These are phyloP conservation scores for Halichoeres trimaculatus DNA, from an alignment of 2,113 vertebrate species.

Conservation along the genomic window DNA sequence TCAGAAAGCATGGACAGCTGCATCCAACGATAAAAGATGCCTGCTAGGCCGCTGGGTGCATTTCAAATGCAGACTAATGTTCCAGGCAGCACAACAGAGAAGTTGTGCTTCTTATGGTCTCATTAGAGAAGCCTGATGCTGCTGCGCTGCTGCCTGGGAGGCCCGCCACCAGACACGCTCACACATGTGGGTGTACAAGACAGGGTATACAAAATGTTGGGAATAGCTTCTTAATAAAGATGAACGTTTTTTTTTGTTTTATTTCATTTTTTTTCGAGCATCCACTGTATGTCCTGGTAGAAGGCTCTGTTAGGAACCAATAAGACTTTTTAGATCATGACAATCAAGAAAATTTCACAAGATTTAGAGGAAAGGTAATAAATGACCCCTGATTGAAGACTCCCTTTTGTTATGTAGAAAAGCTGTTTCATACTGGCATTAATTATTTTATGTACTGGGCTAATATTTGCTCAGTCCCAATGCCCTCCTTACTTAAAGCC, in stretches of 20 bases:
- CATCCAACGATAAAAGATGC: conserved; percentile 81
- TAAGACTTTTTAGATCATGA: conserved; percentile 10
- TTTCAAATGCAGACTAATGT: conserved; percentile 80
- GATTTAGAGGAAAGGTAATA: neutral
- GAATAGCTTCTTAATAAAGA: conserved; percentile 36
- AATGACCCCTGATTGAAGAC: neutral
- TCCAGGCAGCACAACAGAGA: conserved; percentile 78
- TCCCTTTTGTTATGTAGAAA: too few relatives aligned
- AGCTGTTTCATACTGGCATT: too few relatives aligned
- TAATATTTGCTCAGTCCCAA: too few relatives aligned
- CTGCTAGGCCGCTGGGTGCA: conserved; percentile 76
- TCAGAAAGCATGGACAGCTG: conserved; percentile 81
- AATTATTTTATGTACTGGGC: too few relatives aligned
- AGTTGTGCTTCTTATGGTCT: conserved; percentile 77
- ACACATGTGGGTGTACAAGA: conserved; percentile 44
- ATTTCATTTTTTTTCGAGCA: conserved; percentile 35
- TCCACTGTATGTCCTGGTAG: conserved; percentile 32
- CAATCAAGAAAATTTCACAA: neutral
- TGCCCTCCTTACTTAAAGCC: too few relatives aligned
- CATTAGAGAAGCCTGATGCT: conserved; percentile 74
- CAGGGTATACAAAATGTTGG: conserved; percentile 31
- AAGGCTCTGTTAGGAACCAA: conserved; percentile 15
- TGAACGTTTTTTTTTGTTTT: conserved; percentile 35
- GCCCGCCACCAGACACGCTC: conserved; percentile 53
- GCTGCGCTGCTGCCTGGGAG: conserved; percentile 64